Conservation (phyloP, 1,140 invertebrate species). For the Diprion similis region DNA sequence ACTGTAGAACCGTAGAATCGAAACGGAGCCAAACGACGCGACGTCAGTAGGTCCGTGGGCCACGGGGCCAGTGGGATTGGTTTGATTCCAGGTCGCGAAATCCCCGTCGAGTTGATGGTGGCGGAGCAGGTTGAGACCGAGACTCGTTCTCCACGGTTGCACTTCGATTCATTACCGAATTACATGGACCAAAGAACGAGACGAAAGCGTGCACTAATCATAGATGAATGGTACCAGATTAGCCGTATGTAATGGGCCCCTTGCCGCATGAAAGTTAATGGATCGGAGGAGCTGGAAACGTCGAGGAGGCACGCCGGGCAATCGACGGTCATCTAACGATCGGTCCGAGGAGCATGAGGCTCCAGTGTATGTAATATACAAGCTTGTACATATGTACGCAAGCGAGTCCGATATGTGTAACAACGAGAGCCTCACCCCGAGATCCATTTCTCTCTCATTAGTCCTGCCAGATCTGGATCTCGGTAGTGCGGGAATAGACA, state of each 20-base stretch:
- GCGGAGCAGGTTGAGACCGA: conserved; percentile 37
- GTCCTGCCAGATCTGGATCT: neutral
- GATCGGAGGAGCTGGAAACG: neutral
- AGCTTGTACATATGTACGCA: neutral
- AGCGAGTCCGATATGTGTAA: neutral
- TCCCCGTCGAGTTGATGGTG: conserved; percentile 31
- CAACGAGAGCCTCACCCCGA: neutral
- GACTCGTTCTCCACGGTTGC: conserved; percentile 25
- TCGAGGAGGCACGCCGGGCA: too few species aligned
- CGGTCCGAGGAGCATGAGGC: too few species aligned
- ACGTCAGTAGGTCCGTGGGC: conserved; percentile 48
- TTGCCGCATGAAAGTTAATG: neutral
- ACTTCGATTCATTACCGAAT: conserved; percentile 7
- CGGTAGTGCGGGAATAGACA: neutral
- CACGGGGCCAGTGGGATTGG: conserved; percentile 45
- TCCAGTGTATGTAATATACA: neutral
- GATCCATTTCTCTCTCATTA: conserved; percentile 5
- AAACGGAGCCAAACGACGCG: conserved; percentile 29
- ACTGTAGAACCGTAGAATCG: conserved; percentile 27
- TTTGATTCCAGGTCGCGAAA: neutral
- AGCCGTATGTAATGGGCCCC: neutral
- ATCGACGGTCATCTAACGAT: too few species aligned
- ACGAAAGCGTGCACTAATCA: neutral
- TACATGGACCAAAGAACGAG: neutral
- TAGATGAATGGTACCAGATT: neutral